Percentiles rank a stretch among this genome's conserved stretches.
These are phyloP conservation scores for Zoanthus solanderi DNA, from an alignment of 92 coral and sea anemone genomes.

Conservation along the genomic window DNA sequence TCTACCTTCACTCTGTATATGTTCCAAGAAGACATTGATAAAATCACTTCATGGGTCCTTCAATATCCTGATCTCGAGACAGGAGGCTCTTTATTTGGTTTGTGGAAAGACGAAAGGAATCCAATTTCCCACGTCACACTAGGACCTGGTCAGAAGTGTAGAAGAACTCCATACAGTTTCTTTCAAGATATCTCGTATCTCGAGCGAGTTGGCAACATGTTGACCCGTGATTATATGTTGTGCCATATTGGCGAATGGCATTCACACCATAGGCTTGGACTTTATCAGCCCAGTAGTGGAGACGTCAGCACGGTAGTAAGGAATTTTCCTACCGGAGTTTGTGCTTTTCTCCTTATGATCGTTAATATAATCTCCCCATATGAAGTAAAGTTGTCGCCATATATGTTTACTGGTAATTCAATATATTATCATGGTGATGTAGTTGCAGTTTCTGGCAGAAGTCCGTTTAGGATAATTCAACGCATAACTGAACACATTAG, in stretches of 20 bases:
- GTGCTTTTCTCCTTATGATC: conserved; percentile 85
- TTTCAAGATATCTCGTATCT: conserved; percentile 85
- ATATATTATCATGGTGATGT: conserved; percentile 41
- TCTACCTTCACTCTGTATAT: conserved; percentile 55
- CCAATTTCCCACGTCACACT: conserved; percentile 79
- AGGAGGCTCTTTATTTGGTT: conserved; percentile 89
- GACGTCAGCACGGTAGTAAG: conserved; percentile 81
- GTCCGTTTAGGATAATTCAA: conserved; percentile 45
- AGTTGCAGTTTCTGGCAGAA: conserved; percentile 2
- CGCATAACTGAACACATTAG: background rate
- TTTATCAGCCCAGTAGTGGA: conserved; percentile 84
- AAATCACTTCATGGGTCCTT: conserved; percentile 72
- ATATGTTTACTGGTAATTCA: conserved; percentile 57
- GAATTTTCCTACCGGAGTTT: conserved; percentile 82
- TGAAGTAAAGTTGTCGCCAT: conserved; percentile 68
- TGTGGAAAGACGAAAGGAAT: conserved; percentile 64
- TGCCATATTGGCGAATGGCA: conserved; percentile 99
- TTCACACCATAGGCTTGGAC: conserved; percentile 80
- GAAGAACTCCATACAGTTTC: conserved; percentile 74
- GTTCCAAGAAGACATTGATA: conserved; percentile 69
- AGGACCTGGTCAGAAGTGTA: conserved; percentile 86
- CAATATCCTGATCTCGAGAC: conserved; percentile 77
- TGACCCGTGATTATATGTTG: conserved; percentile 72
- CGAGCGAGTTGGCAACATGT: conserved; percentile 70
- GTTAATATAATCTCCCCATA: conserved; percentile 68